phyloP scores from a whole-genome alignment of 2,113 vertebrate genomes.

The Azemiops feae region DNA sequence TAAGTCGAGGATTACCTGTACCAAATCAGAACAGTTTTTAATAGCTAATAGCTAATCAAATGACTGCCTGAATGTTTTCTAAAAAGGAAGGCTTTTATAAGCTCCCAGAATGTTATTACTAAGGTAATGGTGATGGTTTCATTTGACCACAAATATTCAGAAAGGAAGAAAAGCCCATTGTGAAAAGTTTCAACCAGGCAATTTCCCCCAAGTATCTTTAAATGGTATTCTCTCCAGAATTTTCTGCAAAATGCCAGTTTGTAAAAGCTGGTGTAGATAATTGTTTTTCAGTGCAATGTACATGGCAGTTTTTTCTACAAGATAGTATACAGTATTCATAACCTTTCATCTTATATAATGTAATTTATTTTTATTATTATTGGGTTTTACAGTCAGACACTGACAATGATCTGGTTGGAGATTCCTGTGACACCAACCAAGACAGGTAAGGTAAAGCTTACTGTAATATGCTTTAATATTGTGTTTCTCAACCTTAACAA shows the following conservation, averaged over 20 bases:
- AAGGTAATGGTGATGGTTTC: not conserved
- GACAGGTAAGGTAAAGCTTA: conserved; percentile 82
- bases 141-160: not conserved
- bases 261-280: not conserved
- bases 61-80: not conserved
- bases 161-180: not conserved
- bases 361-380: conserved; percentile 42
- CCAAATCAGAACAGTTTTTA: not conserved
- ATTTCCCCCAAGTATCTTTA: not conserved
- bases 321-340: not conserved
- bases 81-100: not conserved
- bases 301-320: conserved; percentile 24
- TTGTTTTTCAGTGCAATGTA: not conserved
- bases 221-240: not conserved
- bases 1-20: too few relatives aligned
- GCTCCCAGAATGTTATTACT: not conserved
- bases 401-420: conserved; percentile 93
- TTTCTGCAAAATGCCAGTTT: not conserved
- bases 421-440: conserved; percentile 95
- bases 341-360: not conserved
- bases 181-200: not conserved
- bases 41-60: not conserved
- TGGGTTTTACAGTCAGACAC: conserved; percentile 82
- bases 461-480: not conserved
- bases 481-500: not conserved